Evolutionary conservation across 2,797 vertebrate genomes (phyloP).

Genomic region (Halcyon badia): DNA sequence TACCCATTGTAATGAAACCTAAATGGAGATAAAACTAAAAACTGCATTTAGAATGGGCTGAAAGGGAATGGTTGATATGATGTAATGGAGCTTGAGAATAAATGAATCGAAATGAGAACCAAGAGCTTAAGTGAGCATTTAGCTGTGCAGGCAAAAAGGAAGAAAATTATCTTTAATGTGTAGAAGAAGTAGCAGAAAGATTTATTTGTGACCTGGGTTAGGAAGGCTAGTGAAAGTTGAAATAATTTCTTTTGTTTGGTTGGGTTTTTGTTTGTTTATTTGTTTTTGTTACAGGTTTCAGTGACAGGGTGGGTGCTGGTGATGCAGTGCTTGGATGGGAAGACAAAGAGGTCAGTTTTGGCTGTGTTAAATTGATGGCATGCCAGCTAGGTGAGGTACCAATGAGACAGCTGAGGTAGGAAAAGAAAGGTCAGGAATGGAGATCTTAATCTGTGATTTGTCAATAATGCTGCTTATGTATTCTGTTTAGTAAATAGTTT

Average conservation of each 20-base stretch:
- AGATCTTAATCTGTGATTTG: neutral
- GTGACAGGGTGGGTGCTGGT: neutral
- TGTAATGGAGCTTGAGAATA: conserved; percentile 65
- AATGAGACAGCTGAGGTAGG: neutral
- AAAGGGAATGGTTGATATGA: neutral
- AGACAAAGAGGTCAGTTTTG: neutral
- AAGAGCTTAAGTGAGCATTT: conserved; percentile 50
- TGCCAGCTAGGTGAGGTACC: neutral
- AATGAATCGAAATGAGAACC: conserved; percentile 66
- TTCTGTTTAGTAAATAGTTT: neutral
- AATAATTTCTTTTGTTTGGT: neutral
- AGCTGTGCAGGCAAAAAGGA: conserved; percentile 16
- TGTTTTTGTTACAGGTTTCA: neutral
- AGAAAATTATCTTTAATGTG: conserved; percentile 44
- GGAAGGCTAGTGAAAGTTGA: neutral
- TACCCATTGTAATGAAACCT: conserved; percentile 15
- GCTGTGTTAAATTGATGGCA: neutral
- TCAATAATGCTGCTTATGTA: neutral
- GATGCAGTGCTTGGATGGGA: neutral
- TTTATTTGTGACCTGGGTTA: conserved; percentile 30
- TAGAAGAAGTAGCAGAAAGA: neutral
- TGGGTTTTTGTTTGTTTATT: neutral
- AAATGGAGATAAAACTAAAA: conserved; percentile 51
- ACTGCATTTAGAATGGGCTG: conserved; percentile 17
- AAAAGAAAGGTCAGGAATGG: neutral